Percentiles rank a stretch among this genome's conserved stretches.
phyloP scores from a whole-genome alignment of 2,888 invertebrate species.

The Drosophila siamana region DNA sequence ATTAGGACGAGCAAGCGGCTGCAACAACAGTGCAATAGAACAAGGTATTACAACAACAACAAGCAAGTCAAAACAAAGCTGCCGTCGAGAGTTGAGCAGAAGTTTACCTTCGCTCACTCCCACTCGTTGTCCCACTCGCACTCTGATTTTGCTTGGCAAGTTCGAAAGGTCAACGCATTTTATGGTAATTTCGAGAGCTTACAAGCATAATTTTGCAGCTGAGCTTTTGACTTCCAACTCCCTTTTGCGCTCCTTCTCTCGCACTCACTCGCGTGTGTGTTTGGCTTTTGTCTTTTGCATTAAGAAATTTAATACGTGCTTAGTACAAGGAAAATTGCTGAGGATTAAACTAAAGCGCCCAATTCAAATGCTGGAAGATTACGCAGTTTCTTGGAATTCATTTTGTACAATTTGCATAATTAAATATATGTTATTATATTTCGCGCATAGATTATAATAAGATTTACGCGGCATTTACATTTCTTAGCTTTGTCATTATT shows the following conservation, averaged over 20 bases:
- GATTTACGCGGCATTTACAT: conserved; percentile 3
- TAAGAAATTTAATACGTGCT: conserved; percentile 49
- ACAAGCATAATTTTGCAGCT: conserved; percentile 68
- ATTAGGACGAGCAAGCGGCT: conserved; percentile 53
- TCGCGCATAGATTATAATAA: conserved; percentile 5
- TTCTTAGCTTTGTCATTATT: not conserved
- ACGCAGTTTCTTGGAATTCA: conserved; percentile 21
- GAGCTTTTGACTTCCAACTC: conserved; percentile 39
- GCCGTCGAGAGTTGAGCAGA: conserved; percentile 44
- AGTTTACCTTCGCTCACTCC: conserved; percentile 20
- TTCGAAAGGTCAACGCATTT: conserved; percentile 68
- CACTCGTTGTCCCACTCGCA: not conserved
- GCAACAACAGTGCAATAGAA: conserved; percentile 46
- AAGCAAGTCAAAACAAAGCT: conserved; percentile 62
- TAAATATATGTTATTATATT: conserved; percentile 24
- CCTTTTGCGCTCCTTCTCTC: not conserved
- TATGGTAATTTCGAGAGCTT: conserved; percentile 67
- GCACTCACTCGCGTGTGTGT: conserved; percentile 4
- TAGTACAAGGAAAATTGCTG: conserved; percentile 37
- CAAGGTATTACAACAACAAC: conserved; percentile 24
- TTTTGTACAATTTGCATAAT: conserved; percentile 31
- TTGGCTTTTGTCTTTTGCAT: conserved; percentile 36
- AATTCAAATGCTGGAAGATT: conserved; percentile 40
- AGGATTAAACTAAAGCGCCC: conserved; percentile 37
- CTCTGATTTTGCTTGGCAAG: conserved; percentile 46